Conservation (phyloP, 1,140 invertebrate species). For the Drosophila sproati region DNA sequence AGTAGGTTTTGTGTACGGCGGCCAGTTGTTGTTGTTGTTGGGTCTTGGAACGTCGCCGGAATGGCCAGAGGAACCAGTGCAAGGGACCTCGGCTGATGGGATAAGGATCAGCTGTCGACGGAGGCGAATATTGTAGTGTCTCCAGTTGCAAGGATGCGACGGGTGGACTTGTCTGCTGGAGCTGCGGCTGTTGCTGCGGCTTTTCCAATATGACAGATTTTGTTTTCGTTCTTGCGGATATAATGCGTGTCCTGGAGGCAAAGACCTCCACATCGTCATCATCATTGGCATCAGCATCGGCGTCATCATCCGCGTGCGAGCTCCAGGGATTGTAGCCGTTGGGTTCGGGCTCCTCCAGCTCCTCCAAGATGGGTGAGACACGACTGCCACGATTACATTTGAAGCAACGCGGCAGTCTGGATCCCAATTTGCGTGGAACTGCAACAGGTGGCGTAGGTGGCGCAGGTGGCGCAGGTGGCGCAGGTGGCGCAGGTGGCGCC, state of each 20-base stretch:
- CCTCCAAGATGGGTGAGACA: conserved; percentile 62
- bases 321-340: conserved; percentile 10
- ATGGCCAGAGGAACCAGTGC: conserved; percentile 72
- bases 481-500: neutral
- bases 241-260: conserved; percentile 38
- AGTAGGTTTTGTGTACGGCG: conserved; percentile 78
- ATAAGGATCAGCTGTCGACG: neutral
- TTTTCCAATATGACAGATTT: neutral
- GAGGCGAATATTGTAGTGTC: conserved; percentile 35
- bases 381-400: conserved; percentile 67
- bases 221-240: neutral
- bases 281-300: neutral
- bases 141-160: conserved; percentile 49
- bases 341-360: conserved; percentile 37
- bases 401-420: conserved; percentile 62
- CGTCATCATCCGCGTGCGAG: neutral
- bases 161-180: neutral
- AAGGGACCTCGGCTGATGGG: conserved; percentile 43
- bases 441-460: neutral
- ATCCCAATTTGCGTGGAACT: conserved; percentile 11
- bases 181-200: conserved; percentile 2
- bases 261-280: conserved; percentile 46
- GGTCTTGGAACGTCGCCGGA: conserved; percentile 48
- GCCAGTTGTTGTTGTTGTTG: conserved; percentile 38
- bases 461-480: neutral